These are phyloP conservation scores for Rhincodon typus DNA, from an alignment of 2,797 vertebrate species.

Conservation along the genomic window DNA sequence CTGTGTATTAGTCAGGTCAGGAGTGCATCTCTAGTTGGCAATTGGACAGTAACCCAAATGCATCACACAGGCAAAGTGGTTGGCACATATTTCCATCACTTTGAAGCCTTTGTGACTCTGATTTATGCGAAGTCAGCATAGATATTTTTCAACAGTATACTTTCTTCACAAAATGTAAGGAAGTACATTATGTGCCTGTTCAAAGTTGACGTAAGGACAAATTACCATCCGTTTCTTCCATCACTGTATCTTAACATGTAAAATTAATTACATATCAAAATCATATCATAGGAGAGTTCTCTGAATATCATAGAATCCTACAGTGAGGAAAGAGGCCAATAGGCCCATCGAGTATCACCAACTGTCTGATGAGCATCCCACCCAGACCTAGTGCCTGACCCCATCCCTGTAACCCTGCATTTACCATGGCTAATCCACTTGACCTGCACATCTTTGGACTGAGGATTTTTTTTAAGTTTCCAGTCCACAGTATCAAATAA, in stretches of 20 bases:
- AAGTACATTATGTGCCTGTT: neutral
- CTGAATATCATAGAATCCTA: too few relatives aligned
- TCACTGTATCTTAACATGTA: neutral
- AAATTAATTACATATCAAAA: neutral
- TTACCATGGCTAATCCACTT: too few relatives aligned
- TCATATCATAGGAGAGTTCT: neutral
- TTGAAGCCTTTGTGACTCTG: neutral
- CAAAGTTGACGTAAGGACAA: neutral
- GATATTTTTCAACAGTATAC: neutral
- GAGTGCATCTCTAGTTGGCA: neutral
- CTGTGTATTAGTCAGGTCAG: neutral
- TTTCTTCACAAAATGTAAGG: neutral
- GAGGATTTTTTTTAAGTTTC: too few relatives aligned
- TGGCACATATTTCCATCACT: neutral
- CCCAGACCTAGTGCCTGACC: too few relatives aligned
- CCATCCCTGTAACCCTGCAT: too few relatives aligned
- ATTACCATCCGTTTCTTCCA: neutral
- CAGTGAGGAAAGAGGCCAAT: too few relatives aligned
- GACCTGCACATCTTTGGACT: too few relatives aligned
- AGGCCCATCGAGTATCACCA: too few relatives aligned
- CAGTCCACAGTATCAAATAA: too few relatives aligned
- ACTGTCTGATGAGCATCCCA: too few relatives aligned
- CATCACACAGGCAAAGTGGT: neutral
- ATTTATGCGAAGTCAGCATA: neutral
- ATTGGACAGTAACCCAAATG: neutral